Evolutionary conservation across 2,797 vertebrate genomes (phyloP), one percentile per base, ranked within the genome.

Genomic region (Trachurus trachurus): DNA sequence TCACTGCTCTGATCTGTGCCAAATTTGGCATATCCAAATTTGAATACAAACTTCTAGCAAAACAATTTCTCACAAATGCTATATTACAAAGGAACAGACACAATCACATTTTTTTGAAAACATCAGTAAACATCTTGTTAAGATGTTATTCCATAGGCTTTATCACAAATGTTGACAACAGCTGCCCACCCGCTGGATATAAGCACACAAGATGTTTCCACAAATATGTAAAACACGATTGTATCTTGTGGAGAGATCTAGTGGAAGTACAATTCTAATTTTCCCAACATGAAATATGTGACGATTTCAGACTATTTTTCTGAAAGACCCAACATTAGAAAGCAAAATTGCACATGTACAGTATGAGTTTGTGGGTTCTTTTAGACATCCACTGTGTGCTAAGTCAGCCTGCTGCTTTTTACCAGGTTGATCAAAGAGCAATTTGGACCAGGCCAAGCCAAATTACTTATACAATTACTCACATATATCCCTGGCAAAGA

Each of bases 381-480:
- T 19, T 2, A 59, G 29, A 54, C 19, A 17, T 26, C 9, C 56
- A 19, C 37, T 26, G 10, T 1, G 6, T 53, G 59, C 22, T 54
- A 64, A 49, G 66, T 22, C 9, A 7, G 0, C 66, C 45, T 63
- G 21, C 71, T 67, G 70, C 53, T 83, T 62, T 78, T 78, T 76
- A 75, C 42, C 44, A 47, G 69, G 66, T 81, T 34, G 0, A 66
- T 34, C 19, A 72, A 31, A 66, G 66, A 76, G 78, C 56, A 89
- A 66, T 84, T 84, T 92, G 44, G 71, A 80, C 64, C 5, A 5
- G 71, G 40, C 70, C 44, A 47, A 72, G 82, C 83, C 65, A 78
- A 85, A 92, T 93, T 74, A 92, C 87, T 88, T 87, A 71, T 64
- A 80, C 83, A 86, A 87, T 94, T 89, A 90, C 83, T 87, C 85